Evolutionary conservation across 2,113 vertebrate genomes (phyloP).

Genomic region (Aspidoscelis tigris): DNA sequence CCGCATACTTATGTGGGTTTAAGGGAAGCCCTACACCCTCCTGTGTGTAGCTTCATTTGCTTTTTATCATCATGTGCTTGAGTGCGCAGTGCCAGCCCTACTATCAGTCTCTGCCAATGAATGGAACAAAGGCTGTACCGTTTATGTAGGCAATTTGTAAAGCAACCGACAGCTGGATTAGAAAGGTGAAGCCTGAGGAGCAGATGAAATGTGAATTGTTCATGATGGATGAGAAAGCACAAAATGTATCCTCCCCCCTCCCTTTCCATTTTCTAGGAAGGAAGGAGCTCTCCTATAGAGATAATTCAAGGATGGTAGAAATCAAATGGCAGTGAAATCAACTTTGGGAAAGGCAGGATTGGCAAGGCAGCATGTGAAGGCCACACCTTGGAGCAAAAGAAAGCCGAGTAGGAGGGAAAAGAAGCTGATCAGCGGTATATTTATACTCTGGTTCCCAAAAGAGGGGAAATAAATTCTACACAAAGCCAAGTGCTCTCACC

Average conservation of each 20-base stretch:
- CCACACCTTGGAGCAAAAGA: background rate
- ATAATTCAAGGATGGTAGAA: slow-evolving; percentile 14
- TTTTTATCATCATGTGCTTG: slow-evolving; percentile 24
- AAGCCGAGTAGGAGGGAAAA: background rate
- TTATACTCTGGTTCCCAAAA: background rate
- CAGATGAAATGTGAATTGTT: slow-evolving; percentile 60
- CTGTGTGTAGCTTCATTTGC: background rate
- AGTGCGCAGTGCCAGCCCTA: background rate
- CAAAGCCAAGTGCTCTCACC: background rate
- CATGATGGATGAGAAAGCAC: slow-evolving; percentile 59
- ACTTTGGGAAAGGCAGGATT: background rate
- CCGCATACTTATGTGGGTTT: too few relatives aligned
- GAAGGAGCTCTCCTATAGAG: slow-evolving; percentile 17
- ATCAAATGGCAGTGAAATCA: background rate
- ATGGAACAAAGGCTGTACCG: slow-evolving; percentile 44
- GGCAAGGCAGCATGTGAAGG: background rate
- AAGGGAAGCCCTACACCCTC: background rate
- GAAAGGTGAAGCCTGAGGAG: slow-evolving; percentile 62
- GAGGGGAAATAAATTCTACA: background rate
- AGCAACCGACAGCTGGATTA: slow-evolving; percentile 63
- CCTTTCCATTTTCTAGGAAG: background rate
- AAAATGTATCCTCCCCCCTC: background rate
- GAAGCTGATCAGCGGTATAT: background rate
- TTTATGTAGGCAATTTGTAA: slow-evolving; percentile 55
- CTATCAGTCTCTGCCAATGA: background rate